A percentile compares a stretch with the other conserved stretches of the same genome.
phyloP scores from a whole-genome alignment of 1,140 invertebrate species.

The Ceratoteleas bidentatus region DNA sequence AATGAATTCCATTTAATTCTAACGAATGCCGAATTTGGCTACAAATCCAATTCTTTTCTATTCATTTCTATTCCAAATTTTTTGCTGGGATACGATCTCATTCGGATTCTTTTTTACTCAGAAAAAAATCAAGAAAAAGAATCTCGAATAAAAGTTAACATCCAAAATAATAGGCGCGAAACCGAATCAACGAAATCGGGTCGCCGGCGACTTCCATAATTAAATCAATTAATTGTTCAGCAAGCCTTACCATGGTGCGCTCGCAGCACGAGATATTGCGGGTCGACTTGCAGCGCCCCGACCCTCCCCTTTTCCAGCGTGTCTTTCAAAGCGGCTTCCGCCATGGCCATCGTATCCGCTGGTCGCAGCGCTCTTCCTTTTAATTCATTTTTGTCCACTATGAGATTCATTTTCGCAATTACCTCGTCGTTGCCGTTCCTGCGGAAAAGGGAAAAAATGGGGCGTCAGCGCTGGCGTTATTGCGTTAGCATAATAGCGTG shows the following conservation, averaged over 20 bases:
- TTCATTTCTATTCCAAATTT: too few relatives aligned
- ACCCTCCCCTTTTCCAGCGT: constrained; percentile 87
- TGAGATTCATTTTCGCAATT: constrained; percentile 85
- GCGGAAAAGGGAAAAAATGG: constrained; percentile 9
- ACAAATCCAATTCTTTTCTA: too few relatives aligned
- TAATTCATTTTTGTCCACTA: constrained; percentile 85
- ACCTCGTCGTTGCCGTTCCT: constrained; percentile 83
- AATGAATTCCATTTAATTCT: too few relatives aligned
- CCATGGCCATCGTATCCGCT: constrained; percentile 78
- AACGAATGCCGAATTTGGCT: too few relatives aligned
- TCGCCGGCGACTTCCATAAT: too few relatives aligned
- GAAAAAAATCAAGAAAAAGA: too few relatives aligned
- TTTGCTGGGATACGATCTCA: too few relatives aligned
- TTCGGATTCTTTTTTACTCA: too few relatives aligned
- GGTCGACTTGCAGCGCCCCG: constrained; percentile 90
- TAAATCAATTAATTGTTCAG: too few relatives aligned
- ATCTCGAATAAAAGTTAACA: too few relatives aligned
- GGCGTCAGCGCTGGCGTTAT: not conserved
- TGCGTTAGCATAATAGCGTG: not conserved
- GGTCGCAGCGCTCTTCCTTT: constrained; percentile 82
- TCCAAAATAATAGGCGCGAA: too few relatives aligned
- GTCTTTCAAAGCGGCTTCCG: constrained; percentile 84
- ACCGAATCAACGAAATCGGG: too few relatives aligned
- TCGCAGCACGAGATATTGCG: constrained; percentile 87
- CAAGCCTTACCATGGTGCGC: constrained; percentile 78